phyloP scores from a whole-genome alignment of 2,113 vertebrate species.

The Polyodon spathula region DNA sequence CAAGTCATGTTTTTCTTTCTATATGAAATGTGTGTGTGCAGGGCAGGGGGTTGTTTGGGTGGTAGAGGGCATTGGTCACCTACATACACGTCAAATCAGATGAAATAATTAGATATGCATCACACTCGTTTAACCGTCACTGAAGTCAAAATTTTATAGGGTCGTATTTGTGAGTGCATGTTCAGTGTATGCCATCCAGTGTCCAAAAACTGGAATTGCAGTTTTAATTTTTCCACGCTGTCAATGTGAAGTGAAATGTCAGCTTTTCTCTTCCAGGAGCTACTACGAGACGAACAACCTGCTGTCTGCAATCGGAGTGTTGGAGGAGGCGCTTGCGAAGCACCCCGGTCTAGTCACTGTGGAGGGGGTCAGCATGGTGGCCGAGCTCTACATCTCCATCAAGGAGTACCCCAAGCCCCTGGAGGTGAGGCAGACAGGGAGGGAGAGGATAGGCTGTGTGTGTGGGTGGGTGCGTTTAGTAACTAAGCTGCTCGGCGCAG shows the following conservation, averaged over 20 bases:
- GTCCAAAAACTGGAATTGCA: background rate
- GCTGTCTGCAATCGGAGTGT: slow-evolving; percentile 74
- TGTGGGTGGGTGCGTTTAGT: background rate
- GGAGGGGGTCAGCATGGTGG: slow-evolving; percentile 86
- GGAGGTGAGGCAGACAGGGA: slow-evolving; percentile 54
- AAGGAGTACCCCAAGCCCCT: slow-evolving; percentile 77
- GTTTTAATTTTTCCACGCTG: background rate
- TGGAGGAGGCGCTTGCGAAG: slow-evolving; percentile 78
- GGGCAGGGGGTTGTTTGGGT: too few species aligned
- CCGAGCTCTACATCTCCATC: slow-evolving; percentile 82
- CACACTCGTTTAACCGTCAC: slow-evolving; percentile 27
- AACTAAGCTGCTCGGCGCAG: background rate
- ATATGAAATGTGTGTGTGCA: too few species aligned
- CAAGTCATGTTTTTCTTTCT: too few species aligned
- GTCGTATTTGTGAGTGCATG: background rate
- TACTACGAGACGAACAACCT: slow-evolving; percentile 89
- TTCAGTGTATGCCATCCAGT: background rate
- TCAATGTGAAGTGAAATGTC: slow-evolving; percentile 12
- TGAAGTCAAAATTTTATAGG: slow-evolving; percentile 24
- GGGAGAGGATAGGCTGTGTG: too few species aligned
- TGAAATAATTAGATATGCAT: too few species aligned
- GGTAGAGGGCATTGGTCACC: too few species aligned
- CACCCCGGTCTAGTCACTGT: slow-evolving; percentile 77
- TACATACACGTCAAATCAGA: too few species aligned
- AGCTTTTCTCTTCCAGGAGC: slow-evolving; percentile 55